Evolutionary conservation across 2,113 vertebrate species (phyloP).

Genomic region (Aspiorhynchus laticeps): DNA sequence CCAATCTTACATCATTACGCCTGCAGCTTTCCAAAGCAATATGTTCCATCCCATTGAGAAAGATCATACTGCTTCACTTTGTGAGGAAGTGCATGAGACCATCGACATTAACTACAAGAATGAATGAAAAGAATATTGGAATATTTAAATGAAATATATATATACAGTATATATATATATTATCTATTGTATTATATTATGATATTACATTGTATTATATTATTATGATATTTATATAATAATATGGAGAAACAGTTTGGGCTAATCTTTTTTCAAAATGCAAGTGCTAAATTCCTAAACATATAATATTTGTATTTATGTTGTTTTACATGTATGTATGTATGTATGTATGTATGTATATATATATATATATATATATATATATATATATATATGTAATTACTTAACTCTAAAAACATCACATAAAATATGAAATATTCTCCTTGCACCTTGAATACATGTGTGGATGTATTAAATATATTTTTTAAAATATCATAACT

Average conservation of each 20-base stretch:
- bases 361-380: no score
- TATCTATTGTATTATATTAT: no score
- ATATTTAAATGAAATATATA: not conserved
- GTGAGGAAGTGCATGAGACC: not conserved
- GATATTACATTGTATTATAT: no score
- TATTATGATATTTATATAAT: no score
- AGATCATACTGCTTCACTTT: not conserved
- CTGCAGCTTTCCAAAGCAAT: slow-evolving; percentile 6
- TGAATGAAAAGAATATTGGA: not conserved
- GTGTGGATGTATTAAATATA: not conserved
- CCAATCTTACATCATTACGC: not conserved
- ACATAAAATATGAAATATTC: not conserved
- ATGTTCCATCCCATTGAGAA: not conserved
- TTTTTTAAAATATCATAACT: not conserved
- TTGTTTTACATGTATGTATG: no score
- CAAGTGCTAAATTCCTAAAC: no score
- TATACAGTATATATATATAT: no score
- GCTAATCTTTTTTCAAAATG: no score
- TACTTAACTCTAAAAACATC: not conserved
- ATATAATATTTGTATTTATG: no score
- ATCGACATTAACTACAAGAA: not conserved
- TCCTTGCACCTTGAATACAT: not conserved
- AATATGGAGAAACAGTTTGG: no score
- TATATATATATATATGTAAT: no score
- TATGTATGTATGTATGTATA: no score